phyloP scores from a whole-genome alignment of 2,113 vertebrate species.

The Alosa alosa region DNA sequence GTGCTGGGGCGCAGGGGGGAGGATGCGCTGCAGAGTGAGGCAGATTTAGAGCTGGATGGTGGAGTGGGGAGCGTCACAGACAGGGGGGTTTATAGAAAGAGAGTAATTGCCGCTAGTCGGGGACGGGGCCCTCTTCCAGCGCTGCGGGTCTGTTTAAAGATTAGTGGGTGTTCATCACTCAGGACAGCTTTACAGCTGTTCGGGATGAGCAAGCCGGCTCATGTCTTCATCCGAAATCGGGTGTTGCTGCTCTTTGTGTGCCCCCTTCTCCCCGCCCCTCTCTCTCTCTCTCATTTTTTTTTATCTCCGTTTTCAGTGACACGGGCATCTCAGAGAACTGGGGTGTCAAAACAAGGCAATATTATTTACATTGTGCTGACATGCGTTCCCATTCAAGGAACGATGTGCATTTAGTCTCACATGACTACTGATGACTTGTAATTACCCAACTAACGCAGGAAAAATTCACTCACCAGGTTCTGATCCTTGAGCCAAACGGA shows the following conservation, averaged over 20 bases:
- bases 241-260: background rate
- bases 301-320: background rate
- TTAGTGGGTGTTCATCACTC: constrained; percentile 46
- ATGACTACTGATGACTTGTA: background rate
- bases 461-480: background rate
- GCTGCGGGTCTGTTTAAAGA: constrained; percentile 36
- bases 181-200: constrained; percentile 47
- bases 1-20: background rate
- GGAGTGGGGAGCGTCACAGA: constrained; percentile 26
- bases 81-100: constrained; percentile 35
- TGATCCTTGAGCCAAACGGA: background rate
- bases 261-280: background rate
- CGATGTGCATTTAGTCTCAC: constrained; percentile 25
- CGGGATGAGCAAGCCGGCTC: constrained; percentile 30
- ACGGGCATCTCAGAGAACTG: background rate
- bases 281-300: background rate
- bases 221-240: background rate
- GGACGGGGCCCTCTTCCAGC: constrained; percentile 25
- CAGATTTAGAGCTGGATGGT: constrained; percentile 31
- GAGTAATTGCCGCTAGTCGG: constrained; percentile 40
- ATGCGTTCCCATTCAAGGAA: constrained; percentile 37
- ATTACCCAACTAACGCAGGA: background rate
- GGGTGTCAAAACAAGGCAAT: background rate
- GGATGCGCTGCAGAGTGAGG: background rate
- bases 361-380: background rate